phyloP scores from a whole-genome alignment of 2,113 vertebrate species.

The Mixornis gularis region DNA sequence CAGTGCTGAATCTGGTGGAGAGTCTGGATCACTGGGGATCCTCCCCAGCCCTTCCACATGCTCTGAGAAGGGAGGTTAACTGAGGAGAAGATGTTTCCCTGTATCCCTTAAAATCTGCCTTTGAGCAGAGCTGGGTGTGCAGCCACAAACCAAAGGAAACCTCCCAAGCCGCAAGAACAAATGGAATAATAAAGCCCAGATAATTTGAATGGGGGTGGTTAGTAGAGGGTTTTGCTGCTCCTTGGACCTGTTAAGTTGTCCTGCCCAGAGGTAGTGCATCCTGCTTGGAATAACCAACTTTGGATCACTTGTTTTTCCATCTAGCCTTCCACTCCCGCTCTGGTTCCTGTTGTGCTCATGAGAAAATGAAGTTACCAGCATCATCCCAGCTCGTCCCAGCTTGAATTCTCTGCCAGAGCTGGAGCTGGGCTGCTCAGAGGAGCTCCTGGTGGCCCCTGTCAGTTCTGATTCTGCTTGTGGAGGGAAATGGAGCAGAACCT shows the following conservation, averaged over 20 bases:
- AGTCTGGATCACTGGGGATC: neutral
- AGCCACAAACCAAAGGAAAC: conserved; percentile 32
- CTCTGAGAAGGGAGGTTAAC: neutral
- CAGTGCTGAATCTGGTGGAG: neutral
- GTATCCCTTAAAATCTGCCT: neutral
- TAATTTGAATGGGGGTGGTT: neutral
- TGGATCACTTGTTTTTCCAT: neutral
- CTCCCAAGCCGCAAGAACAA: neutral
- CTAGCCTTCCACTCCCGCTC: neutral
- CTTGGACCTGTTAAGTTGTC: neutral
- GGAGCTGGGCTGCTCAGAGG: neutral
- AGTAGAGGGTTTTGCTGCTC: neutral
- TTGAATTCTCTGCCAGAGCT: neutral
- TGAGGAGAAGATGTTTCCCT: neutral
- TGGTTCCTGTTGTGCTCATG: neutral
- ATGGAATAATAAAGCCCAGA: neutral
- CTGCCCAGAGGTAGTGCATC: neutral
- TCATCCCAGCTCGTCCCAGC: neutral
- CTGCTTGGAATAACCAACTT: neutral
- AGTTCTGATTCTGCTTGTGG: neutral
- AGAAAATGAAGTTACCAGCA: neutral
- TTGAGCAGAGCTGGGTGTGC: neutral
- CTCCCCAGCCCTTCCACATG: neutral
- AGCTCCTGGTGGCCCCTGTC: neutral
- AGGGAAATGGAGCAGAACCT: neutral